Conservation (phyloP, 2,797 vertebrate species). For the Streptopelia turtur region DNA sequence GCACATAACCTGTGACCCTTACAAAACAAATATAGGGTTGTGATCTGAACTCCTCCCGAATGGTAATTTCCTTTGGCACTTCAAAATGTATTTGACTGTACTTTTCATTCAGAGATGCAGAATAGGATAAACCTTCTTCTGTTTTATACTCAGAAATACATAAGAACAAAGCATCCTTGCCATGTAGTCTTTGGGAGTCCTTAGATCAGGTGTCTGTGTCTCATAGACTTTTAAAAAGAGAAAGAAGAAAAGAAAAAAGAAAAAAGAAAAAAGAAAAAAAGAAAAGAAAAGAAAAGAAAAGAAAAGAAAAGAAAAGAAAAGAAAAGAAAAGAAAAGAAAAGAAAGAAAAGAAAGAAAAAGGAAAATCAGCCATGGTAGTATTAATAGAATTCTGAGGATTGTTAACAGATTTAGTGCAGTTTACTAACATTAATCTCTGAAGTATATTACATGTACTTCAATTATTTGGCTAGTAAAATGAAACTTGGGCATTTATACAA, state of each 20-base stretch:
- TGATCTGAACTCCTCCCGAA: neutral
- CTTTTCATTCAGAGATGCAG: neutral
- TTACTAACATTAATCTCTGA: neutral
- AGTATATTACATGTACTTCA: neutral
- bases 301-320: no score
- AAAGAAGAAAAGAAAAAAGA: fast-evolving
- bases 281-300: neutral
- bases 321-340: neutral
- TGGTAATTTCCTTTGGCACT: neutral
- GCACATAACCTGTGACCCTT: fast-evolving
- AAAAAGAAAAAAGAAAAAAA: neutral
- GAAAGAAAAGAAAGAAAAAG: neutral
- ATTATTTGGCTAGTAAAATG: neutral
- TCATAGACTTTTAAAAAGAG: neutral
- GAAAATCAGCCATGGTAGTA: neutral
- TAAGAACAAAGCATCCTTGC: neutral
- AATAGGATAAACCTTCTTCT: neutral
- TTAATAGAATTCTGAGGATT: neutral
- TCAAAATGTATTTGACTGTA: neutral
- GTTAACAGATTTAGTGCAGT: neutral
- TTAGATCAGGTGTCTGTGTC: neutral
- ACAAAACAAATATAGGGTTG: neutral
- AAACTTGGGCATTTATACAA: neutral
- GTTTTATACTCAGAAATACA: neutral
- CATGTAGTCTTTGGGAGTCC: neutral